phyloP scores from a whole-genome alignment of 2,797 vertebrate genomes.

The Pipistrellus pygmaeus region DNA sequence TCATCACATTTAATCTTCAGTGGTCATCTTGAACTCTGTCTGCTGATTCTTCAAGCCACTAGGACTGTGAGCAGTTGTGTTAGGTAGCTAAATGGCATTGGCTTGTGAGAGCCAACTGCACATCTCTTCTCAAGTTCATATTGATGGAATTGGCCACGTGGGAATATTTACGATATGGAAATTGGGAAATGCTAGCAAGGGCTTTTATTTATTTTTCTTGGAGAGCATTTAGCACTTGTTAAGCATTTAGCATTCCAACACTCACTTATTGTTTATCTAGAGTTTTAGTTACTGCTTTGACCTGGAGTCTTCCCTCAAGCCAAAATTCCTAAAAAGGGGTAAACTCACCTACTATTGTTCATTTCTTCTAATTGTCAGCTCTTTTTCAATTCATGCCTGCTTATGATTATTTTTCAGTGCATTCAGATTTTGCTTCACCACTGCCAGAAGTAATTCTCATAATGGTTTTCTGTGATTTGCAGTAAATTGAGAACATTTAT shows the following conservation, averaged over 20 bases:
- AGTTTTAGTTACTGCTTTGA: slow-evolving; percentile 48
- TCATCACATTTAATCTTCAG: slow-evolving; percentile 1
- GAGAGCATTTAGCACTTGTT: background rate
- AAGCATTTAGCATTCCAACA: slow-evolving; percentile 34
- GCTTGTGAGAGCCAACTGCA: background rate
- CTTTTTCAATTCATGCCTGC: background rate
- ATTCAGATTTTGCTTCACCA: background rate
- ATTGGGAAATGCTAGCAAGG: slow-evolving; percentile 35
- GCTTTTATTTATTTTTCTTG: background rate
- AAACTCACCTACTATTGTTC: background rate
- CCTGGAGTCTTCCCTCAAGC: background rate
- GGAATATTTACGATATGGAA: background rate
- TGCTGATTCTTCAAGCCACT: slow-evolving; percentile 5
- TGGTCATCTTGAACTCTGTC: slow-evolving; percentile 36
- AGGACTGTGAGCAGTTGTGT: background rate
- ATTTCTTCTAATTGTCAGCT: background rate
- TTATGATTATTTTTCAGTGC: slow-evolving; percentile 11
- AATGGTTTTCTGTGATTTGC: slow-evolving; percentile 33
- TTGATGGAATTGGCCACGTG: background rate
- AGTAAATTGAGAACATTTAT: slow-evolving; percentile 30
- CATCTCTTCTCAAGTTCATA: background rate
- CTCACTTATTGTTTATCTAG: slow-evolving; percentile 16
- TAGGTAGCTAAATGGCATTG: background rate
- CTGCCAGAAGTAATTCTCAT: background rate
- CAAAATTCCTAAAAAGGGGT: background rate